Conservation (phyloP, 1,140 invertebrate species). For the Parapsyche elsis region DNA sequence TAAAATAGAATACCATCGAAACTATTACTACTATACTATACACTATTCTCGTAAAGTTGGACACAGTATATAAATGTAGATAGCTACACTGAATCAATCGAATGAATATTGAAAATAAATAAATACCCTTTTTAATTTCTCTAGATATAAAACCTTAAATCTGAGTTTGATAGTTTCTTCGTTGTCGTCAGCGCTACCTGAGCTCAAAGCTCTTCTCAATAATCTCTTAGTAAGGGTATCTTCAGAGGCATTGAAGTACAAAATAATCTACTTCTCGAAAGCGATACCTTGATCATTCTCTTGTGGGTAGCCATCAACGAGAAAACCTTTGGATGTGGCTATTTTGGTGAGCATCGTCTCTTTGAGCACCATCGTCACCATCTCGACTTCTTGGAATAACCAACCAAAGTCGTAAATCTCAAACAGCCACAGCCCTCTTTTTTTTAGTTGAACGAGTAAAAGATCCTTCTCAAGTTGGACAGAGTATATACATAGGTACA, state of each 20-base stretch:
- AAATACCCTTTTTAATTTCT: slow-evolving; percentile 81
- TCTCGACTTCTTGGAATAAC: too few species aligned
- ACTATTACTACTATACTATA: too few species aligned
- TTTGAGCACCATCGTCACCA: too few species aligned
- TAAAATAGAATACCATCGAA: too few species aligned
- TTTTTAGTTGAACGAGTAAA: too few species aligned
- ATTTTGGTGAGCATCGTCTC: slow-evolving; percentile 82
- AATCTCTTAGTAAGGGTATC: slow-evolving; percentile 88
- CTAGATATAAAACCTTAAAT: slow-evolving; percentile 83
- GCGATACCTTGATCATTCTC: slow-evolving; percentile 89
- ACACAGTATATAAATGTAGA: too few species aligned
- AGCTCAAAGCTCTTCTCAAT: slow-evolving; percentile 86
- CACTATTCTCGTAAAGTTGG: too few species aligned
- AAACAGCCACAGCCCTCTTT: too few species aligned
- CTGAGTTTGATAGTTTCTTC: slow-evolving; percentile 96
- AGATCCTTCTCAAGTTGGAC: too few species aligned
- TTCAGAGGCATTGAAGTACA: slow-evolving; percentile 82
- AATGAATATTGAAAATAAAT: neutral
- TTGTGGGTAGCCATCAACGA: slow-evolving; percentile 96
- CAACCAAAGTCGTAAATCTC: too few species aligned
- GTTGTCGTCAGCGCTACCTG: slow-evolving; percentile 96
- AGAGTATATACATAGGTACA: too few species aligned
- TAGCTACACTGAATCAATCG: too few species aligned
- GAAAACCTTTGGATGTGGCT: slow-evolving; percentile 83
- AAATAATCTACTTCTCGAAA: slow-evolving; percentile 84